These are phyloP conservation scores for Heliconius himera DNA, from an alignment of 1,140 invertebrate genomes.

Conservation along the genomic window DNA sequence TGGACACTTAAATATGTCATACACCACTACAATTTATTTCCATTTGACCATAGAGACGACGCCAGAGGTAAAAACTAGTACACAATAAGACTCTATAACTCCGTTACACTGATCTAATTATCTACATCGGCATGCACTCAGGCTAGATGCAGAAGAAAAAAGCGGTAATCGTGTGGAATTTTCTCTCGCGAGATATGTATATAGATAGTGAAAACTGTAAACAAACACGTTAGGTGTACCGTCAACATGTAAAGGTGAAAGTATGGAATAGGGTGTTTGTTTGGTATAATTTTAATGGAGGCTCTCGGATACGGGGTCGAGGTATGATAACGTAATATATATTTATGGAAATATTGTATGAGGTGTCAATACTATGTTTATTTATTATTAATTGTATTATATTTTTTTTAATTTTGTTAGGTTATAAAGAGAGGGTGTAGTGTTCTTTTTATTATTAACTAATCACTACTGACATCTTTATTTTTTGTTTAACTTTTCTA, in stretches of 20 bases:
- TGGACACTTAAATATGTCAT: no score
- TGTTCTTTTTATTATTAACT: no score
- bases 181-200: conserved; percentile 72
- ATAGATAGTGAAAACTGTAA: conserved; percentile 78
- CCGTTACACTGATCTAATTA: conserved; percentile 32
- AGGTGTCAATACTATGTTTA: no score
- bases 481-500: no score
- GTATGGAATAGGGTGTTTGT: background rate
- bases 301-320: background rate
- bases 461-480: no score
- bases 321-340: no score
- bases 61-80: background rate
- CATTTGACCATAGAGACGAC: no score
- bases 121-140: conserved; percentile 26
- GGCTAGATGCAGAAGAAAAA: conserved; percentile 26
- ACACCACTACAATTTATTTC: no score
- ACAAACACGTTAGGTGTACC: conserved; percentile 64
- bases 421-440: no score
- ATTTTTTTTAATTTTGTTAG: no score
- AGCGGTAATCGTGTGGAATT: conserved; percentile 51
- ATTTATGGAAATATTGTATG: no score
- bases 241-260: conserved; percentile 36
- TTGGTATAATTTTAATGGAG: background rate
- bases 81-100: background rate
- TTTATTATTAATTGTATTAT: no score